These are phyloP conservation scores for Palythoa grandiflora DNA, from an alignment of 92 coral and sea anemone species.

Conservation along the genomic window DNA sequence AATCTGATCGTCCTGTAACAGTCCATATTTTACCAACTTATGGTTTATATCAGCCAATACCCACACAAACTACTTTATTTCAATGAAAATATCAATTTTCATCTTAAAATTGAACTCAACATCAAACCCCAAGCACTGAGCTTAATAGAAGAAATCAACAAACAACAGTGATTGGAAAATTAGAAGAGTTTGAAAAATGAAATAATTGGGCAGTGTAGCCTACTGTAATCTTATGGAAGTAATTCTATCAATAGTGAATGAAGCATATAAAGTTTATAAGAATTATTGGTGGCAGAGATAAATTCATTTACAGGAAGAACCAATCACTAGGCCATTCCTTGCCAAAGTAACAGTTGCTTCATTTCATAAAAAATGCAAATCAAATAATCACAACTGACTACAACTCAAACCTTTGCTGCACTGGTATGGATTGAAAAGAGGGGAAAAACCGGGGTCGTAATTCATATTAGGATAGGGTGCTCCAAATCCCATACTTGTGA, in stretches of 20 bases:
- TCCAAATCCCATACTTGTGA: constrained; percentile 86
- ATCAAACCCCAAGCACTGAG: constrained; percentile 1
- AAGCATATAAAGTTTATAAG: constrained; percentile 69
- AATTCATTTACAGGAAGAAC: constrained; percentile 71
- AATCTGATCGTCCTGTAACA: neutral
- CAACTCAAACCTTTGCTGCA: constrained; percentile 78
- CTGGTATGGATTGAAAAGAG: constrained; percentile 71
- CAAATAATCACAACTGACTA: constrained; percentile 58
- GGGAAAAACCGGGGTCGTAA: constrained; percentile 73
- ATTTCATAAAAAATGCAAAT: constrained; percentile 18
- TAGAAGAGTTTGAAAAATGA: constrained; percentile 33
- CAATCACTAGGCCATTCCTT: constrained; percentile 71
- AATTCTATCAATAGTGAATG: constrained; percentile 83
- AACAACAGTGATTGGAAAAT: constrained; percentile 70
- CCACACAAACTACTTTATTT: neutral
- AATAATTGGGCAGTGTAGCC: constrained; percentile 64
- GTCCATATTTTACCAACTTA: neutral
- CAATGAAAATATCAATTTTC: constrained; percentile 6
- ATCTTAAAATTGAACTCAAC: constrained; percentile 15
- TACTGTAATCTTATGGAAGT: constrained; percentile 53
- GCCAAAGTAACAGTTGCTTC: constrained; percentile 57
- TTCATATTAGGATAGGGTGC: constrained; percentile 69
- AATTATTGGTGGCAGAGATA: constrained; percentile 81
- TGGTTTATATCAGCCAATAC: neutral
- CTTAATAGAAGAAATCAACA: constrained; percentile 36